phyloP scores from a whole-genome alignment of 2,797 vertebrate species.

The Darevskia mixta region DNA sequence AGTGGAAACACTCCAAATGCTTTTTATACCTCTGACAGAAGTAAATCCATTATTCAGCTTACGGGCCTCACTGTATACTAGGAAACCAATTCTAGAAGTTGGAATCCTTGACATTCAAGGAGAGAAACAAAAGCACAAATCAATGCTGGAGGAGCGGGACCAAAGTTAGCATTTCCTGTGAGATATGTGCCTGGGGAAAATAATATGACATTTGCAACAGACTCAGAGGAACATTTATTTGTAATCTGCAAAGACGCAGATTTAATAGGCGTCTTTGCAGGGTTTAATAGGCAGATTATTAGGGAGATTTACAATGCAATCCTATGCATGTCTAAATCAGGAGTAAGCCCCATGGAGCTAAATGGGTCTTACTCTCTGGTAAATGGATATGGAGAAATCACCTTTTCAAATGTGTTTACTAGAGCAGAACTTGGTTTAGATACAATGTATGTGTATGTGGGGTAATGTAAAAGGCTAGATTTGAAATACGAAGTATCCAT shows the following conservation, averaged over 20 bases:
- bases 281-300: background rate
- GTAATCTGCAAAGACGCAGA: background rate
- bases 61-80: slow-evolving; percentile 32
- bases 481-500: too few species aligned
- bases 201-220: slow-evolving; percentile 24
- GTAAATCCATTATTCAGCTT: slow-evolving; percentile 10
- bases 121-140: slow-evolving; percentile 54
- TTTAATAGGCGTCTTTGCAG: too few species aligned
- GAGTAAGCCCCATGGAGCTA: background rate
- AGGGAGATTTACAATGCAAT: background rate
- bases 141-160: slow-evolving; percentile 24
- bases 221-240: background rate
- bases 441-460: too few species aligned
- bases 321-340: background rate
- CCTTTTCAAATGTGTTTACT: background rate
- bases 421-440: too few species aligned
- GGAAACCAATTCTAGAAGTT: slow-evolving; percentile 65
- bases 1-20: background rate
- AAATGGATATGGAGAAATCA: background rate
- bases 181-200: slow-evolving; percentile 17
- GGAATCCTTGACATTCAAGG: slow-evolving; percentile 56
- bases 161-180: slow-evolving; percentile 6
- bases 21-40: slow-evolving; percentile 2
- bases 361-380: background rate
- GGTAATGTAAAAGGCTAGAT: too few species aligned